phyloP scores from a whole-genome alignment of 2,797 vertebrate species.

The Garrulus glandarius region DNA sequence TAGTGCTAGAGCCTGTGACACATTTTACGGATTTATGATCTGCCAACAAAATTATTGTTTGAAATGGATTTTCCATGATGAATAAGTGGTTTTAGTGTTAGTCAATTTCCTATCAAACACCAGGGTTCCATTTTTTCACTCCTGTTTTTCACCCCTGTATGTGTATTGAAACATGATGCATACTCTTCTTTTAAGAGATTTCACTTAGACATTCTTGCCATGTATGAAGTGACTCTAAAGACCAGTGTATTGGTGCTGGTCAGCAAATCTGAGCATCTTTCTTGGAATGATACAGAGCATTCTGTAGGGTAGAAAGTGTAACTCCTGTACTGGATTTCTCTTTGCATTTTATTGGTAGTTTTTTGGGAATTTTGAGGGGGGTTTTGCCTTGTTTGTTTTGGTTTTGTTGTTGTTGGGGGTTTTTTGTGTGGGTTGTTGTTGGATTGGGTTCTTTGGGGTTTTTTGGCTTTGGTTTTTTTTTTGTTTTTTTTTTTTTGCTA shows the following conservation, averaged over 20 bases:
- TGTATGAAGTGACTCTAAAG: background rate
- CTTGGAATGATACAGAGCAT: background rate
- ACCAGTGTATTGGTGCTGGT: background rate
- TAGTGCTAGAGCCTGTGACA: background rate
- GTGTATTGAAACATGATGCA: rapidly evolving
- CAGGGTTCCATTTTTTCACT: background rate
- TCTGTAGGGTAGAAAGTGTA: rapidly evolving
- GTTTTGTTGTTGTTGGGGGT: no score
- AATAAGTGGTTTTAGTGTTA: background rate
- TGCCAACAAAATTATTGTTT: background rate
- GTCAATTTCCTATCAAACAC: background rate
- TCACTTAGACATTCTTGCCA: background rate
- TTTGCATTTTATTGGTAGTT: background rate
- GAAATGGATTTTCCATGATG: background rate
- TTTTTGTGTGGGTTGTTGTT: background rate
- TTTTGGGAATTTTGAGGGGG: rapidly evolving
- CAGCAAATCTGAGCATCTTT: background rate
- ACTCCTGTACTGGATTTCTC: background rate
- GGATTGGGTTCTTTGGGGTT: background rate
- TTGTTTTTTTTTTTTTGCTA: background rate
- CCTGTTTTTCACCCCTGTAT: background rate
- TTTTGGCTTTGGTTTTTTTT: background rate
- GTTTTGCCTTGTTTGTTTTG: background rate
- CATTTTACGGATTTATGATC: background rate
- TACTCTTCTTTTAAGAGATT: background rate